These are phyloP conservation scores for Papilio polytes DNA, from an alignment of 1,140 invertebrate genomes.

Conservation along the genomic window DNA sequence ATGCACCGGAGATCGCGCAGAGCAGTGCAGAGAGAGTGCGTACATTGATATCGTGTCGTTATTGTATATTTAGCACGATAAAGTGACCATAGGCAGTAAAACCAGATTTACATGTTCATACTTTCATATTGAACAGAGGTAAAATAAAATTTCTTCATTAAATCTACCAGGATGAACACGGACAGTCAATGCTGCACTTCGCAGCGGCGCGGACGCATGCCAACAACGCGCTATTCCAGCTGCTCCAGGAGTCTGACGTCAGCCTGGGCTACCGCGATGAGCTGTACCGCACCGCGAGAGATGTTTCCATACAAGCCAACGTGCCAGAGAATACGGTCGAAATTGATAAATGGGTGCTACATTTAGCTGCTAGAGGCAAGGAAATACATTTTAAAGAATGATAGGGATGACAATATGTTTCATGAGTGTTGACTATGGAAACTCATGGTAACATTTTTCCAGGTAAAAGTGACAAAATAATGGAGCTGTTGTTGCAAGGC, in stretches of 20 bases:
- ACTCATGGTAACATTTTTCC: constrained; percentile 47
- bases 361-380: constrained; percentile 90
- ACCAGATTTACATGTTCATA: no score
- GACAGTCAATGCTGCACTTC: constrained; percentile 95
- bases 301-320: constrained; percentile 91
- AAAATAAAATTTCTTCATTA: neutral
- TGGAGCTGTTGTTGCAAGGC: constrained; percentile 91
- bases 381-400: constrained; percentile 36
- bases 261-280: constrained; percentile 92
- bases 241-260: constrained; percentile 90
- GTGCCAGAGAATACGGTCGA: constrained; percentile 91
- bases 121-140: neutral
- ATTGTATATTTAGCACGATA: neutral
- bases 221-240: constrained; percentile 89
- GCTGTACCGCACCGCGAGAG: constrained; percentile 92
- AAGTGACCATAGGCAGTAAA: no score
- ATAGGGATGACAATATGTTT: neutral
- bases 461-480: constrained; percentile 91
- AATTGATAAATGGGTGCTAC: constrained; percentile 92
- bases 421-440: neutral
- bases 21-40: constrained; percentile 86
- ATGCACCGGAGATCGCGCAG: constrained; percentile 85
- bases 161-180: constrained; percentile 90
- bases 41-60: neutral
- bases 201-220: constrained; percentile 91